Evolutionary conservation across 2,888 invertebrate genomes (phyloP).

Genomic region (Brachylomia viminalis): DNA sequence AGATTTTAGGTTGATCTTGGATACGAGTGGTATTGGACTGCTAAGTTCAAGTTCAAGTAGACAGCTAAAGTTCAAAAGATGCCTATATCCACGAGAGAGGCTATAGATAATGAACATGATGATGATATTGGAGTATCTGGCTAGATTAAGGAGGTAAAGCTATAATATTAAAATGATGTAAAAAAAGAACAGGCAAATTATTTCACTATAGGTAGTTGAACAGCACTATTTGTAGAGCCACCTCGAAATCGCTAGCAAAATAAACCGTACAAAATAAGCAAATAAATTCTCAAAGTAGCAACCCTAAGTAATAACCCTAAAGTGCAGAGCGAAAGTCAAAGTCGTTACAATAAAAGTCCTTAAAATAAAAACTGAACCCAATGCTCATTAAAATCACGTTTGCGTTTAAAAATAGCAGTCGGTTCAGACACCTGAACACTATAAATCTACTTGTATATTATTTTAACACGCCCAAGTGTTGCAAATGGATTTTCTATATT

Average conservation of each 20-base stretch:
- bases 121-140: no score
- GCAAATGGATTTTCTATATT: conserved; percentile 62
- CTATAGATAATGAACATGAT: no score
- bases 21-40: not conserved
- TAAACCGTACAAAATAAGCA: not conserved
- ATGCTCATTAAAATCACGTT: conserved; percentile 77
- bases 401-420: conserved; percentile 70
- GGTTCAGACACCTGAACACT: conserved; percentile 74
- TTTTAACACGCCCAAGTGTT: conserved; percentile 65
- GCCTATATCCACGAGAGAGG: no score
- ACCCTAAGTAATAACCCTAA: conserved; percentile 56
- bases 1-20: not conserved
- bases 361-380: conserved; percentile 67
- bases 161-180: no score
- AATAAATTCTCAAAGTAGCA: conserved; percentile 26
- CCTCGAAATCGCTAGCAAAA: no score
- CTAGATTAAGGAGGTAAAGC: no score
- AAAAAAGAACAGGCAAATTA: no score
- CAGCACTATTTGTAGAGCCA: no score
- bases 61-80: not conserved
- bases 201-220: no score
- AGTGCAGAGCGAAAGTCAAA: conserved; percentile 57
- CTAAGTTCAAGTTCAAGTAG: no score
- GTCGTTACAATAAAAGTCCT: conserved; percentile 61
- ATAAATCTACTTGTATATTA: conserved; percentile 74